Evolutionary conservation across 1,140 invertebrate genomes (phyloP).

Genomic region (Scaptomyza graminum): DNA sequence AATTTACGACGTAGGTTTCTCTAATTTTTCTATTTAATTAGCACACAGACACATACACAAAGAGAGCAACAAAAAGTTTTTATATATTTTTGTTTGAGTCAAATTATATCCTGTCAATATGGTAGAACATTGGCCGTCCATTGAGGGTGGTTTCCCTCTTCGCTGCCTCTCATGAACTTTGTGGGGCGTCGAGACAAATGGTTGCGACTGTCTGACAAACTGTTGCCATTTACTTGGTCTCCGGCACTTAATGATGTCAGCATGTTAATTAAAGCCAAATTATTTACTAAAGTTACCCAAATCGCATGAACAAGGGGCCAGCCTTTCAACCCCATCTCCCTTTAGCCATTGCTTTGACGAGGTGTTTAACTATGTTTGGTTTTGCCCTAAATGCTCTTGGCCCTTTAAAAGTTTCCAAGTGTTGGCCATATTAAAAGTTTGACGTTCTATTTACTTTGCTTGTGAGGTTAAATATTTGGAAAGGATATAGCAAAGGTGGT

Average conservation of each 20-base stretch:
- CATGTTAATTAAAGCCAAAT: slow-evolving; percentile 78
- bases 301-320: slow-evolving; percentile 4
- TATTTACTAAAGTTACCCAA: slow-evolving; percentile 66
- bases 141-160: slow-evolving; percentile 9
- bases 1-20: slow-evolving; percentile 78
- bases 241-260: slow-evolving; percentile 70
- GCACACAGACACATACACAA: slow-evolving; percentile 29
- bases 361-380: slow-evolving; percentile 30
- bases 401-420: slow-evolving; percentile 32
- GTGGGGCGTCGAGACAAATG: slow-evolving; percentile 62
- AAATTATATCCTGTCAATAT: slow-evolving; percentile 66
- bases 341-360: not conserved
- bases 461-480: slow-evolving; percentile 21
- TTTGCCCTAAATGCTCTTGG: slow-evolving; percentile 28
- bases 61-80: slow-evolving; percentile 10
- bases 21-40: slow-evolving; percentile 80
- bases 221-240: slow-evolving; percentile 62
- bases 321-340: not conserved
- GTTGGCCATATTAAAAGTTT: slow-evolving; percentile 30
- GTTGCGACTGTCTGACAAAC: slow-evolving; percentile 61
- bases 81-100: not conserved
- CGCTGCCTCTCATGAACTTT: not conserved
- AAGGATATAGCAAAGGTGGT: not conserved
- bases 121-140: slow-evolving; percentile 11
- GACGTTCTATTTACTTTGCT: slow-evolving; percentile 4